Evolutionary conservation across 2,797 vertebrate genomes (phyloP).

Genomic region (Cichlasoma orientale): DNA sequence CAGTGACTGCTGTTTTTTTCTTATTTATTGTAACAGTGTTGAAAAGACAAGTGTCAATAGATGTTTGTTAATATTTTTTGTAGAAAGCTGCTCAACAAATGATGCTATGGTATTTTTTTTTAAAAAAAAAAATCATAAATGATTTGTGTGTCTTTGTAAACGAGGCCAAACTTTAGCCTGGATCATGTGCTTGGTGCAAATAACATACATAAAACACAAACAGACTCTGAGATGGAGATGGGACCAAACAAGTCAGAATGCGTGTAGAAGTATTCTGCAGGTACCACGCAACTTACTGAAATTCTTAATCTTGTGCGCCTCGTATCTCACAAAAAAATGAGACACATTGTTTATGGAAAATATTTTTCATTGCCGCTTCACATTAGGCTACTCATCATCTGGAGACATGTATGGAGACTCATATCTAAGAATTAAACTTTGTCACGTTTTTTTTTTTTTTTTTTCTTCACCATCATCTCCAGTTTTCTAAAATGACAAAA

Average conservation of each 20-base stretch:
- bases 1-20: conserved; percentile 7
- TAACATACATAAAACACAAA: neutral
- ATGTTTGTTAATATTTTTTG: neutral
- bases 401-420: neutral
- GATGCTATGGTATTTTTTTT: neutral
- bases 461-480: neutral
- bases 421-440: neutral
- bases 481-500: neutral
- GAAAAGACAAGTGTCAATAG: conserved; percentile 7
- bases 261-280: conserved; percentile 9
- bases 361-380: conserved; percentile 8
- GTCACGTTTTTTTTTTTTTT: neutral
- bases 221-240: neutral
- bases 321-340: conserved; percentile 25
- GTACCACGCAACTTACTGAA: conserved; percentile 17
- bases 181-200: neutral
- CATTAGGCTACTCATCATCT: neutral
- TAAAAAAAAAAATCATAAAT: neutral
- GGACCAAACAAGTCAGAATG: conserved; percentile 12
- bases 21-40: neutral
- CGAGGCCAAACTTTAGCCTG: neutral
- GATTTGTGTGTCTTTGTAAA: neutral
- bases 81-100: neutral
- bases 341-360: conserved; percentile 13
- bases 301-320: conserved; percentile 15